Evolutionary conservation across 2,888 invertebrate genomes (phyloP).

Genomic region (Chironomus riparius): DNA sequence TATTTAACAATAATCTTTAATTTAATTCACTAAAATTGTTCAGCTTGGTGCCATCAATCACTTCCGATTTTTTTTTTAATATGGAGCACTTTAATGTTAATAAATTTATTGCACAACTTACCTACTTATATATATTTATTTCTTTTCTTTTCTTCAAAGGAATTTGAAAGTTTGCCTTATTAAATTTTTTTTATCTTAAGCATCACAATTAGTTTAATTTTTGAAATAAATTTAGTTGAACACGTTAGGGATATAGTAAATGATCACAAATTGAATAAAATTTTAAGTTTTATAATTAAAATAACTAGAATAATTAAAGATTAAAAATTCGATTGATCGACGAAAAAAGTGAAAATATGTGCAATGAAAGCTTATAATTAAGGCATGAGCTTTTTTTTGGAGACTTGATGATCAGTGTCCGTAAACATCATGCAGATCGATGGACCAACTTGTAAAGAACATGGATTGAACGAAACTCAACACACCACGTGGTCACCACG

Average conservation of each 20-base stretch:
- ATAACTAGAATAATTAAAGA: not conserved
- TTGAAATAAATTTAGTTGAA: not conserved
- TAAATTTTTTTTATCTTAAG: not conserved
- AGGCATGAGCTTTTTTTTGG: not conserved
- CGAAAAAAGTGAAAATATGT: slow-evolving; percentile 15
- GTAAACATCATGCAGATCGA: too few species aligned
- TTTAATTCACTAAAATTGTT: not conserved
- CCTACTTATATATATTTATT: not conserved
- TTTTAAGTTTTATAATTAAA: not conserved
- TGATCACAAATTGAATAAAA: not conserved
- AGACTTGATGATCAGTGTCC: not conserved
- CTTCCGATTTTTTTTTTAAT: not conserved
- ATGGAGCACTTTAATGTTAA: not conserved
- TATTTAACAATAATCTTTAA: not conserved
- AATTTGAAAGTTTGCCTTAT: not conserved
- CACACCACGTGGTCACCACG: too few species aligned
- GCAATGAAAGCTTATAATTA: slow-evolving; percentile 3
- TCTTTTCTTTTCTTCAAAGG: not conserved
- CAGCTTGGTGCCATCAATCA: not conserved
- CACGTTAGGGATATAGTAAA: not conserved
- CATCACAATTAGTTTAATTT: slow-evolving; percentile 1
- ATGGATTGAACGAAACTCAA: too few species aligned
- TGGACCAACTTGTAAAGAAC: too few species aligned
- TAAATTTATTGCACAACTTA: not conserved
- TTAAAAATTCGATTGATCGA: slow-evolving; percentile 1